Base-by-base conservation (phyloP, 2,888 invertebrate genomes). In the Drosophila glabriapex region DNA sequence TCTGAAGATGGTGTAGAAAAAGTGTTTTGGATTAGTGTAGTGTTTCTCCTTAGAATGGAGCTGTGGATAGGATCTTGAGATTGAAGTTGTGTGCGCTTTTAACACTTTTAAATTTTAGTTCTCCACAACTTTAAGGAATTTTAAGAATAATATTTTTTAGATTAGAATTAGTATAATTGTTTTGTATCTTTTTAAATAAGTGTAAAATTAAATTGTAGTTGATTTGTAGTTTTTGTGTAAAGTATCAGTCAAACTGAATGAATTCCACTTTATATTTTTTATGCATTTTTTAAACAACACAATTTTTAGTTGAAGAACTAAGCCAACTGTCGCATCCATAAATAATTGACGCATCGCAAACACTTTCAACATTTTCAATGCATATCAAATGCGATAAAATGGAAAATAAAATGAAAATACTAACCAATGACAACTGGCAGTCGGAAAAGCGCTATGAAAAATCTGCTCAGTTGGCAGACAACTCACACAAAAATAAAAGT, bases 331-430 rank as follows among this genome's bases (percentile, higher is more conserved):
- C 68, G 54, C 69, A 54, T 68, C 25, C 53, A 76, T 76, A 68
- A 74, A 76, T 76, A 76, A 62, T 63, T 76, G 43, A 76, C n/a
- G 54, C 54, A 67, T 56, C 25, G 37, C 58, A 65, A 73, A 73
- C 73, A 73, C 58, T 62, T 73, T 58, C 61, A 74, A 43, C 64
- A 65, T 75, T 76, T 76, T 76, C 70, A 76, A 76, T 76, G 77
- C 78, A 77, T 72, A 72, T 56, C 49, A 77, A 78, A 78, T 75
- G 39, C 19, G 31, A 56, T 29, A 52, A 33, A 46, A 46, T 37
- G 55, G 39, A 35, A 46, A 66, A 55, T 65, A 55, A 53, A 54
- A 35, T 53, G 50, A 28, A 31, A 46, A 29, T 31, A 29, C 60
- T 19, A 60, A 52, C 50, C 52, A 68, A 55, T 60, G 68, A 65